Evolutionary conservation across 1,140 invertebrate species (phyloP).

Genomic region (Drosophila cardini): DNA sequence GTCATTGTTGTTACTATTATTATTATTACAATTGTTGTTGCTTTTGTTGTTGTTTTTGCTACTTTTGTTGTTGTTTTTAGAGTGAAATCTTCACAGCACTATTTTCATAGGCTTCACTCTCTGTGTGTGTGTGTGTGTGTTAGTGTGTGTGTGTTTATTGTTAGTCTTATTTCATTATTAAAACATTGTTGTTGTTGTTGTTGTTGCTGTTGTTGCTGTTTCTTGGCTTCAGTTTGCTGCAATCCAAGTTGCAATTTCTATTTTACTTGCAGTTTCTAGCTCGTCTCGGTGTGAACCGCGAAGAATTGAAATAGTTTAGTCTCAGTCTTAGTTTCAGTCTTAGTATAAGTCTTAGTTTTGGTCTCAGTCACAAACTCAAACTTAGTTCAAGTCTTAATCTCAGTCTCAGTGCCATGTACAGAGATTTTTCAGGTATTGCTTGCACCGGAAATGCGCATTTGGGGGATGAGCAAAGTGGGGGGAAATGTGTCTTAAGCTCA

Average conservation of each 20-base stretch:
- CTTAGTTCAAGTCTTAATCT: background rate
- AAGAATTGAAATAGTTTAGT: background rate
- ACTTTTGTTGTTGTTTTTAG: constrained; percentile 51
- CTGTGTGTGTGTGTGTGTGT: too few species aligned
- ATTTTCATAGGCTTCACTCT: constrained; percentile 52
- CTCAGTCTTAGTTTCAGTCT: background rate
- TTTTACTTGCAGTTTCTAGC: constrained; percentile 80
- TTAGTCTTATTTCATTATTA: constrained; percentile 70
- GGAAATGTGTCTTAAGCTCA: background rate
- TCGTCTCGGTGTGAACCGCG: constrained; percentile 59
- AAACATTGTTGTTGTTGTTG: constrained; percentile 20
- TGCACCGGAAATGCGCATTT: constrained; percentile 31
- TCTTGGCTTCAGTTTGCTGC: constrained; percentile 29
- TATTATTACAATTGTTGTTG: constrained; percentile 41
- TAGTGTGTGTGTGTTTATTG: constrained; percentile 57
- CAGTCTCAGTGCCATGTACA: background rate
- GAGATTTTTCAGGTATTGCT: constrained; percentile 1
- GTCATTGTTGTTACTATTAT: constrained; percentile 46
- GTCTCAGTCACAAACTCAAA: background rate
- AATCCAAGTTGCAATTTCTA: constrained; percentile 69
- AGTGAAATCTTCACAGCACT: constrained; percentile 69
- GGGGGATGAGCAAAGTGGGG: background rate
- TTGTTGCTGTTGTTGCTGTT: constrained; percentile 39
- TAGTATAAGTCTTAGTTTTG: background rate
- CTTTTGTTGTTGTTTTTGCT: constrained; percentile 54